Conservation (phyloP, 1,140 invertebrate species). For the Bombus picipes region DNA sequence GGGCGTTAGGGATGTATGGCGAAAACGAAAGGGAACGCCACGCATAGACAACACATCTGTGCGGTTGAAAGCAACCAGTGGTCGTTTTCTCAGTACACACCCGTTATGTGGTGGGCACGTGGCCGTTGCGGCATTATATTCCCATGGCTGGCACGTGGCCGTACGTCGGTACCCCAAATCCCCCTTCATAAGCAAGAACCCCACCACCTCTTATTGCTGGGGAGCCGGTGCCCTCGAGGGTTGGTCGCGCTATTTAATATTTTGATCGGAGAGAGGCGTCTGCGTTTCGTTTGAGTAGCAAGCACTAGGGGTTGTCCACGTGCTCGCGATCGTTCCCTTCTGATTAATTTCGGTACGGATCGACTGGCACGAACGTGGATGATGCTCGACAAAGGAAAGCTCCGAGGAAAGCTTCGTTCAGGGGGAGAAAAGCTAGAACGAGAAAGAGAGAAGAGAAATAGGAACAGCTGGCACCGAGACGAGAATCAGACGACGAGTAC, state of each 20-base stretch:
- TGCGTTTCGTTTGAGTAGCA: constrained; percentile 30
- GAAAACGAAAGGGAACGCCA: background rate
- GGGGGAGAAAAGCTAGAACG: background rate
- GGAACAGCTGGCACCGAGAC: constrained; percentile 66
- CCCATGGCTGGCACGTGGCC: constrained; percentile 75
- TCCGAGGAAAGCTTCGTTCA: constrained; percentile 19
- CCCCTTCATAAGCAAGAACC: constrained; percentile 3
- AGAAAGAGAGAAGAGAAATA: constrained; percentile 46
- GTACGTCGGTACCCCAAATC: constrained; percentile 48
- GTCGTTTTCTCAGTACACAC: constrained; percentile 60
- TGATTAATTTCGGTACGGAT: constrained; percentile 72
- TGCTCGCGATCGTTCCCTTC: constrained; percentile 67
- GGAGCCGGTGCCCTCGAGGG: constrained; percentile 40
- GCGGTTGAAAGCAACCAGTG: constrained; percentile 53
- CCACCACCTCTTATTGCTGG: constrained; percentile 42
- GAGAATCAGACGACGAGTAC: constrained; percentile 57
- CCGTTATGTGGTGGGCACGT: constrained; percentile 71
- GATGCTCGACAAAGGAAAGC: constrained; percentile 59
- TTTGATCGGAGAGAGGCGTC: constrained; percentile 68
- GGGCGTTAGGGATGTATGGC: background rate
- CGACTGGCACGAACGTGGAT: constrained; percentile 53
- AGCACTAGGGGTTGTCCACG: constrained; percentile 56
- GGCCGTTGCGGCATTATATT: constrained; percentile 72
- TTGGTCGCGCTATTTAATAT: constrained; percentile 72
- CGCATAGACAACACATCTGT: background rate